phyloP scores from a whole-genome alignment of 2,113 vertebrate genomes.

The Pollachius pollachius region DNA sequence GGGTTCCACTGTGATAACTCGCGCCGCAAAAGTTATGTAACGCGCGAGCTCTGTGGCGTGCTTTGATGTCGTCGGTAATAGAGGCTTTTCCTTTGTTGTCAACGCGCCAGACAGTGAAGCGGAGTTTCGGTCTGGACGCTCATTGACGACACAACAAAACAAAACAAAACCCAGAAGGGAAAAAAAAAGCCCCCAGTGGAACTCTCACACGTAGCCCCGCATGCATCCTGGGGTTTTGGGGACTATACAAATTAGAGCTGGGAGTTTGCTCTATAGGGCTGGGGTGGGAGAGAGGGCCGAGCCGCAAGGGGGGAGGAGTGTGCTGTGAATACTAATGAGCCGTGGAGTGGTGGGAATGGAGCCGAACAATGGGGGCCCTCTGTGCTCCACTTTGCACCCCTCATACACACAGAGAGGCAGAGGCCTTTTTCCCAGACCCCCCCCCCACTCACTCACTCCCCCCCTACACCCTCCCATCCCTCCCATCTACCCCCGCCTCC shows the following conservation, averaged over 20 bases:
- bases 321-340: slow-evolving; percentile 84
- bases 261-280: slow-evolving; percentile 74
- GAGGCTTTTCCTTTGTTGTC: neutral
- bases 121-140: slow-evolving; percentile 51
- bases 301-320: slow-evolving; percentile 73
- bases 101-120: slow-evolving; percentile 51
- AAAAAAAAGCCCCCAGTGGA: slow-evolving; percentile 34
- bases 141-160: slow-evolving; percentile 43
- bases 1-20: too few species aligned
- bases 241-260: slow-evolving; percentile 77
- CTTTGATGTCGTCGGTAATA: slow-evolving; percentile 11
- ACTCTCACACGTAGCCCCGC: slow-evolving; percentile 69
- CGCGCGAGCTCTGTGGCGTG: neutral
- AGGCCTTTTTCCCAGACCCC: slow-evolving; percentile 72
- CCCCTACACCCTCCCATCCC: neutral
- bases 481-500: slow-evolving; percentile 55
- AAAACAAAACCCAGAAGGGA: slow-evolving; percentile 27
- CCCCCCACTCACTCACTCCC: neutral
- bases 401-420: slow-evolving; percentile 77
- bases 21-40: neutral
- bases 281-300: slow-evolving; percentile 68
- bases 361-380: slow-evolving; percentile 79
- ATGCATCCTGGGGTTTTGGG: slow-evolving; percentile 70
- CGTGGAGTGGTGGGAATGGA: slow-evolving; percentile 78
- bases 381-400: slow-evolving; percentile 80